Base-by-base conservation (phyloP, 2,797 vertebrate genomes). In the Ispidina picta region DNA sequence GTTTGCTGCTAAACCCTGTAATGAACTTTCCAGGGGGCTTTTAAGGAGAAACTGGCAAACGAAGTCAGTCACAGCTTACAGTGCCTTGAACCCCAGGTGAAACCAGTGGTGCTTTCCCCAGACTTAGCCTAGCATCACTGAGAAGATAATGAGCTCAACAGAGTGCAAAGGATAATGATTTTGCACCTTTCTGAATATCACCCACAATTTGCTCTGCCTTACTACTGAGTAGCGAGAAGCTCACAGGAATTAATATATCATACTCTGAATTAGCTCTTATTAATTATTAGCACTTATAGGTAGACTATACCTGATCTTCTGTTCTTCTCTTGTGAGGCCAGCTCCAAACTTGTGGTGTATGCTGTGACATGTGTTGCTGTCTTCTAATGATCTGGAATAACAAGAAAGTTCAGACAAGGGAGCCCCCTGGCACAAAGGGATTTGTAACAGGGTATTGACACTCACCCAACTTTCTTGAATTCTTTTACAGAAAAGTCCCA, bases 391-490 rank as follows among this genome's bases (percentile, higher is more conserved):
- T 68, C 98, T 98, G 49, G 58, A 39, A 76, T 39, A 63, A 58
- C 18, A 92, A 69, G 65, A 68, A 79, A 15, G 58, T 10, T 86
- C 29, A 82, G 33, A 35, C 41, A 31, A 10, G 5, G 18, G 20
- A 43, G 8, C 78, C 17, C 29, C 7, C 9, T 29, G 5, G 9
- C 6, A 12, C 48, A 64, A 33, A 76, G 12, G 15, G 2, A 16
- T 51, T 44, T 37, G 8, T 55, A 33, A 83, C 15, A 60, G 46
- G 22, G 55, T 72, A 17, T 3, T 21, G 4, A 10, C 26, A 96
- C 97, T 96, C 88, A 98, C 98, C 97, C 97, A 43, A 96, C 92
- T 96, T 96, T 97, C 79, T 83, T 93, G 90, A 98, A 98, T 25
- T 48, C 82, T 78, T 97, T 97, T 76, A 95, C 93, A 28, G 84